Base-by-base conservation (phyloP, 2,888 invertebrate genomes). In the Temnothorax rugatulus region DNA sequence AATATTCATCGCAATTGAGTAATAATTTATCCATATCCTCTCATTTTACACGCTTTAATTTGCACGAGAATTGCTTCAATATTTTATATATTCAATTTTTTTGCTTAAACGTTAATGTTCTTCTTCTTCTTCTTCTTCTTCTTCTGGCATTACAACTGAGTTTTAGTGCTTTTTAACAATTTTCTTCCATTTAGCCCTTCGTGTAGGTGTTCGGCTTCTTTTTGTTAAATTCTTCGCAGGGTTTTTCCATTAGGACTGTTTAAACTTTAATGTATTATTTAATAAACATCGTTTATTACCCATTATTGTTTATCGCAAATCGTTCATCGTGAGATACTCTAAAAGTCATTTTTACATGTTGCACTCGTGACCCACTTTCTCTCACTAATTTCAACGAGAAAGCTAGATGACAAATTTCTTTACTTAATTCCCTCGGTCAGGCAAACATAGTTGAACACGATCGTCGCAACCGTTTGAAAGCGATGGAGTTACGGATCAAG, bases 351-450 rank as follows among this genome's bases (percentile, higher is more conserved):
- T 7, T 50, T n/a, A 34, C 4, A 66, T 18, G 13, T 76, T 21
- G 2, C 13, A 13, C 38, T 7, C 25, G 25, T 41, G 7, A 21
- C 44, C 52, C 8, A 44, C 54, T 76, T 76, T 38, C 41, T 25
- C 13, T 21, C 0, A n/a, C 2, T 41, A 18, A 64, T 76, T 52
- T 50, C 52, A 63, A 63, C 21, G 25, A 76, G 25, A 54, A 66
- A 76, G 18, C 4, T 25, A 15, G 63, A 41, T 25, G 9, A 66
- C 29, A 25, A 77, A 66, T 29, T 64, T 76, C 5, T 18, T 63
- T 41, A 44, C 4, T 66, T 66, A 66, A 77, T 77, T 54, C 18
- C 5, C 8, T 54, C 54, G 21, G 34, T 41, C 66, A 66, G 29
- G 41, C 66, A 34, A 25, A 74, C 13, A 15, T 29, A 47, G 15